Base-by-base conservation (phyloP, 2,888 invertebrate genomes). In the Andrena bucephala region DNA sequence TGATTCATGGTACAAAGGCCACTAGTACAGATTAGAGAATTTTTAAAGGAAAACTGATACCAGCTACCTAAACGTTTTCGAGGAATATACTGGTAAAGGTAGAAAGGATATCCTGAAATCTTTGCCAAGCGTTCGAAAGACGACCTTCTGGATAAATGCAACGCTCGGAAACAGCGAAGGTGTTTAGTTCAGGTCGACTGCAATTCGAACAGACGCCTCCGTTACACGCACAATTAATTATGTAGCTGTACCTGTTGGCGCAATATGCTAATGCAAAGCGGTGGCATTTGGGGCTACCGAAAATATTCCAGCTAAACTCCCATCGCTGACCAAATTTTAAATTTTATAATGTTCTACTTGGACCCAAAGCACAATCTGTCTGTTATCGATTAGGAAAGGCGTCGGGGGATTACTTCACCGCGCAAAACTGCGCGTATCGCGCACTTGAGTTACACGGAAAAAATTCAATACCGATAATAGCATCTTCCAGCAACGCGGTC, bases 141-240 rank as follows among this genome's bases (percentile, higher is more conserved):
- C 63, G 80, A 31, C 73, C 72, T 80, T 81, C 62, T 72, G 36
- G 24, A 31, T 67, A 68, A 72, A 68, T 33, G 80, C 50, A 68
- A 33, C 33, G 68, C 24, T 60, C 52, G 60, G 74, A 74, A 81
- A 69, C 59, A 54, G 81, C 73, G 81, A 81, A 81, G 81, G 81
- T 75, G 81, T 81, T 80, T 65, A 80, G 73, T 81, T 80, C 80
- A 59, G 81, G 80, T 81, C 81, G 81, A 81, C 60, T 81, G 81
- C 81, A 42, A 81, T 75, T 81, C 69, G 59, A 66, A 59, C 65
- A 52, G 72, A 72, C 81, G 71, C 73, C 73, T 80, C 73, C 72
- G 65, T 78, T 80, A 33, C 66, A 73, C 81, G 72, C 63, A 68
- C 81, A 73, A 81, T 81, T 81, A 81, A 80, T 81, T 73, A 73